Conservation (phyloP, 1,140 invertebrate genomes). For the Heliconius congener region DNA sequence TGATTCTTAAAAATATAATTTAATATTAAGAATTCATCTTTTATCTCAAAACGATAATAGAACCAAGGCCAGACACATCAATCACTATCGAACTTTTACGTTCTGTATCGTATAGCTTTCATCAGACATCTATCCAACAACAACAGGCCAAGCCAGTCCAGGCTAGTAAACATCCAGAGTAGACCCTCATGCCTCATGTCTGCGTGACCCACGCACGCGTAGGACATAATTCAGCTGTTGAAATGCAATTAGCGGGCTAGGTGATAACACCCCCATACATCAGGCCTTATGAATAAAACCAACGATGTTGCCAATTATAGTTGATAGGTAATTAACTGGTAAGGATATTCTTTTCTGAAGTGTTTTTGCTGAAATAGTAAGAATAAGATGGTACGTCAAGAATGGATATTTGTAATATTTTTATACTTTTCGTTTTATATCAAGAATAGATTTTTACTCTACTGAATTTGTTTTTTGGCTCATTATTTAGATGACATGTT, state of each 20-base stretch:
- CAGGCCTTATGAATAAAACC: slow-evolving; percentile 18
- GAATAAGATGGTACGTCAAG: no score
- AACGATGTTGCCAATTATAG: background rate
- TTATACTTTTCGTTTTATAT: no score
- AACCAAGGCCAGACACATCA: no score
- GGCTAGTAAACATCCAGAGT: slow-evolving; percentile 21
- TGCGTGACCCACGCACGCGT: slow-evolving; percentile 31
- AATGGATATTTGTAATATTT: no score
- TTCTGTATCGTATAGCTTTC: background rate
- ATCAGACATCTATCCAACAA: slow-evolving; percentile 12
- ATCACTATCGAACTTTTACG: slow-evolving; percentile 1
- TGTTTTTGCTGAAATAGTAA: no score
- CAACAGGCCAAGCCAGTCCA: background rate
- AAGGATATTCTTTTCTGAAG: background rate
- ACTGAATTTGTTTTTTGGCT: background rate
- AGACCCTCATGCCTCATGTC: slow-evolving; percentile 23
- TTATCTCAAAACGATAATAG: no score
- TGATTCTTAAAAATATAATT: no score
- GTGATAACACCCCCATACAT: slow-evolving; percentile 52
- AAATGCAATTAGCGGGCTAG: slow-evolving; percentile 54
- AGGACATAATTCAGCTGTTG: slow-evolving; percentile 49
- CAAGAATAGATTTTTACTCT: no score
- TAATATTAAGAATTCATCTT: no score
- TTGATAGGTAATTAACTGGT: background rate
- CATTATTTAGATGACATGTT: background rate